Evolutionary conservation across 2,797 vertebrate species (phyloP).

Genomic region (Tarsius wallacei): DNA sequence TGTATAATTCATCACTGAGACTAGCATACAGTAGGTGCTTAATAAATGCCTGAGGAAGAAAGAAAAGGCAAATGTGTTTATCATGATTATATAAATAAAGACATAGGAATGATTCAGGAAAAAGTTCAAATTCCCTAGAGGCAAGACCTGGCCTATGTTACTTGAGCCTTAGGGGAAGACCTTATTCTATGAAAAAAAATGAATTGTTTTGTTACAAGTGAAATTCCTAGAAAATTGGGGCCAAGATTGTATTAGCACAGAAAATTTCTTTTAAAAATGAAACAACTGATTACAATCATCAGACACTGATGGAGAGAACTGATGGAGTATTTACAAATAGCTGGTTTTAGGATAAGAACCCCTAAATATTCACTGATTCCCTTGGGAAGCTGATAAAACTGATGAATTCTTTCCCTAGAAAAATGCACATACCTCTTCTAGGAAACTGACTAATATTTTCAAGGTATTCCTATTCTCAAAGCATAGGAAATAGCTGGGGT

Average conservation of each 20-base stretch:
- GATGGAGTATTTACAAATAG: background rate
- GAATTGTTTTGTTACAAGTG: background rate
- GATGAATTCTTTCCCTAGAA: background rate
- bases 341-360: background rate
- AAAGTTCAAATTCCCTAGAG: background rate
- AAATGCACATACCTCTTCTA: background rate
- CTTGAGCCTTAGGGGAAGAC: background rate
- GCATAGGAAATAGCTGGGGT: background rate
- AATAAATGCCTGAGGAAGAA: background rate
- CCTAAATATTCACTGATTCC: background rate
- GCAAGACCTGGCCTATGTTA: background rate
- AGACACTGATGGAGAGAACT: too few species aligned
- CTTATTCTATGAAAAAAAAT: background rate
- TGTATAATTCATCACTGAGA: background rate
- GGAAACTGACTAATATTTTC: slow-evolving; percentile 32
- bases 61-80: background rate
- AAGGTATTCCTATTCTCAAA: background rate
- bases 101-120: background rate
- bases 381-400: background rate
- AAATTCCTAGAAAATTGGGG: background rate
- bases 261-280: slow-evolving; percentile 10
- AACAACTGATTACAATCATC: background rate
- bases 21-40: background rate
- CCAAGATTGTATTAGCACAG: background rate
- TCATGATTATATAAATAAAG: background rate